Evolutionary conservation across 30 jellyfish, hydroid and myxozoan species (phyloP).

Genomic region (Aurelia sp.): DNA sequence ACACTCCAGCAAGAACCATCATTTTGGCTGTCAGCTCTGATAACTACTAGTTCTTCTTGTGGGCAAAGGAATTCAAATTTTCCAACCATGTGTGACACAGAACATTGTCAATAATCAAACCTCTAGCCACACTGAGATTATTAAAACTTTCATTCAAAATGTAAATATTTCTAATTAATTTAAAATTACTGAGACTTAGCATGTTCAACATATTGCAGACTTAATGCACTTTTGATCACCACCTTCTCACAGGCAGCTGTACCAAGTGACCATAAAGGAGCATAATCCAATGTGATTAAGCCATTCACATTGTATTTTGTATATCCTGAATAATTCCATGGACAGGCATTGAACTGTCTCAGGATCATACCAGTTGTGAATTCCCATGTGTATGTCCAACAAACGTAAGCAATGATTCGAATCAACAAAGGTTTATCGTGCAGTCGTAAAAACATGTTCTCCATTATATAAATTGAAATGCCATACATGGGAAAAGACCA

Average conservation of each 20-base stretch:
- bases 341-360: conserved; percentile 94
- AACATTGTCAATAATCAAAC: too few species aligned
- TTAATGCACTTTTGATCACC: conserved; percentile 78
- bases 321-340: conserved; percentile 94
- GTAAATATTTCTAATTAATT: too few species aligned
- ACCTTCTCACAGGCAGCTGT: conserved; percentile 85
- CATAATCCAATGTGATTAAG: conserved; percentile 90
- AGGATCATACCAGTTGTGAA: conserved; percentile 82
- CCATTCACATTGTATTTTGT: conserved; percentile 86
- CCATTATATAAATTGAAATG: conserved; percentile 75
- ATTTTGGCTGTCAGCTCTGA: too few species aligned
- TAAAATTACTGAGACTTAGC: too few species aligned
- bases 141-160: too few species aligned
- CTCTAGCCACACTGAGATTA: too few species aligned
- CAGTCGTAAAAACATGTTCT: conserved; percentile 59
- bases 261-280: conserved; percentile 92
- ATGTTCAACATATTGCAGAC: conserved; percentile 48
- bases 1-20: too few species aligned
- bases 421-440: conserved; percentile 54
- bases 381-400: conserved; percentile 96
- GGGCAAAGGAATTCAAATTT: too few species aligned
- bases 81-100: too few species aligned
- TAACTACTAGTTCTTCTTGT: too few species aligned
- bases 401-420: conserved; percentile 75
- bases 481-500: conserved; percentile 98